Evolutionary conservation across 2,888 invertebrate species (phyloP).

Genomic region (Chloromyia formosa): DNA sequence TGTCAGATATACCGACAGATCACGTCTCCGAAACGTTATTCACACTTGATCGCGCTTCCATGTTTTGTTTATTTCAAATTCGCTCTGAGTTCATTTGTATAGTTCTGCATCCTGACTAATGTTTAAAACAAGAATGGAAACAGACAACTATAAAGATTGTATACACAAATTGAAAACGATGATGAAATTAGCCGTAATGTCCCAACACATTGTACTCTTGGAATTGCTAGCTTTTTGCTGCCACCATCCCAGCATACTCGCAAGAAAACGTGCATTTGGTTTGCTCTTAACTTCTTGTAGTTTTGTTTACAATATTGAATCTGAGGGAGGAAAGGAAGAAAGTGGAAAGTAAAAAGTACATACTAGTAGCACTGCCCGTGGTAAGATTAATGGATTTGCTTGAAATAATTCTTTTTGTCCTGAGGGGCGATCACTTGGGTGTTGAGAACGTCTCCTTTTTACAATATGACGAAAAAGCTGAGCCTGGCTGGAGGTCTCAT

Average conservation of each 20-base stretch:
- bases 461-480: background rate
- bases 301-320: too few relatives aligned
- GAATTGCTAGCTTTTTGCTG: conserved; percentile 1
- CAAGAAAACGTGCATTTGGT: too few relatives aligned
- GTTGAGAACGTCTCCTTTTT: background rate
- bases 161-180: conserved; percentile 13
- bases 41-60: background rate
- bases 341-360: too few relatives aligned
- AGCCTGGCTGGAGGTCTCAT: background rate
- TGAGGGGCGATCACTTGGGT: background rate
- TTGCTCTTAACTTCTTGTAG: too few relatives aligned
- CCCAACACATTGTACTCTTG: background rate
- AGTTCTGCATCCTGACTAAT: background rate
- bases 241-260: too few relatives aligned
- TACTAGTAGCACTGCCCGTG: background rate
- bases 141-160: background rate
- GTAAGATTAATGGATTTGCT: conserved; percentile 8
- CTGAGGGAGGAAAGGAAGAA: too few relatives aligned
- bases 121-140: background rate
- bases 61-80: conserved; percentile 17
- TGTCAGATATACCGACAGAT: background rate
- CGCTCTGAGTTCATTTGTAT: background rate
- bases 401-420: conserved; percentile 7
- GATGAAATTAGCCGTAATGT: conserved; percentile 1
- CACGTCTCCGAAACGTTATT: background rate